Conservation (phyloP, 1,140 invertebrate genomes). For the Drosophila ogumai region DNA sequence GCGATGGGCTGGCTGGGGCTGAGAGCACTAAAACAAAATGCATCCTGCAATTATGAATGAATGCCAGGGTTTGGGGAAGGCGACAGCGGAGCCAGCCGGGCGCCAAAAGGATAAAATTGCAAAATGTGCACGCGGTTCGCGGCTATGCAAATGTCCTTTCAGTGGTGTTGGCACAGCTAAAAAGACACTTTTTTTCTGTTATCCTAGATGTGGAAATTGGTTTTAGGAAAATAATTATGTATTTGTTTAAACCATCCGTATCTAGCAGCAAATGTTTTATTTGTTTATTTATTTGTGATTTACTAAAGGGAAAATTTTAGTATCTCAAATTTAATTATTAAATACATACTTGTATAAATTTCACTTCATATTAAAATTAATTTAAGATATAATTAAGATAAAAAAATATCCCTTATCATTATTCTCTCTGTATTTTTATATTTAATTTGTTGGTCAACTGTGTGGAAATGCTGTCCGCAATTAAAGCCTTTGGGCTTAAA, state of each 20-base stretch:
- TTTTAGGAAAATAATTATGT: not conserved
- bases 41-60: constrained; percentile 80
- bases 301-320: not conserved
- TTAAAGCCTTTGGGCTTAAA: constrained; percentile 28
- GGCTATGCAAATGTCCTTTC: constrained; percentile 32
- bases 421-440: not conserved
- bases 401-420: too few relatives aligned
- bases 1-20: constrained; percentile 3
- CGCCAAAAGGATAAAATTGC: constrained; percentile 55
- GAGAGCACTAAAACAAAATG: constrained; percentile 63
- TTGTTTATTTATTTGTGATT: too few relatives aligned
- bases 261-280: not conserved
- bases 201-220: too few relatives aligned
- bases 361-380: too few relatives aligned
- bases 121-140: constrained; percentile 42
- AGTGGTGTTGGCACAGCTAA: constrained; percentile 7
- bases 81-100: constrained; percentile 38
- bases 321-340: not conserved
- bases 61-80: constrained; percentile 15
- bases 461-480: constrained; percentile 1
- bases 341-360: too few relatives aligned
- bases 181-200: not conserved
- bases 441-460: not conserved
- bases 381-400: too few relatives aligned
- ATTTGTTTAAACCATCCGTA: not conserved